phyloP scores from a whole-genome alignment of 1,140 invertebrate species.

The Drosophila parabipectinata region DNA sequence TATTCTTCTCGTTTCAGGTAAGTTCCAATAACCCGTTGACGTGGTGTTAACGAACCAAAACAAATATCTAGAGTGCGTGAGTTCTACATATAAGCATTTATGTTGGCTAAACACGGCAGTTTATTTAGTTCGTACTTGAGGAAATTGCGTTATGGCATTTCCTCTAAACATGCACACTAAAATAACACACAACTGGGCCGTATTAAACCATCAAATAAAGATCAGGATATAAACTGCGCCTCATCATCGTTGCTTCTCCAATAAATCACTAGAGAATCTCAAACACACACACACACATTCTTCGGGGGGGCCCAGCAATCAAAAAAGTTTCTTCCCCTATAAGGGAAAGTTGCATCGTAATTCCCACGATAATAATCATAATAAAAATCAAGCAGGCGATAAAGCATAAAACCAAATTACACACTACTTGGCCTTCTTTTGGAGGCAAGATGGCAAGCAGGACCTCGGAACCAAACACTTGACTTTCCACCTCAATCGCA shows the following conservation, averaged over 20 bases:
- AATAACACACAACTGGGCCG: conserved; percentile 3
- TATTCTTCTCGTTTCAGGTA: conserved; percentile 60
- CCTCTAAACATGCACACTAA: conserved; percentile 10
- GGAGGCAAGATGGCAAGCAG: neutral
- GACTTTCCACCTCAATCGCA: conserved; percentile 46
- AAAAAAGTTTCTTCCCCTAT: conserved; percentile 9
- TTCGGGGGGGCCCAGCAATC: conserved; percentile 5
- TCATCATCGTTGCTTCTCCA: conserved; percentile 34
- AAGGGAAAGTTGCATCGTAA: conserved; percentile 68
- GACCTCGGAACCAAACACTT: conserved; percentile 54
- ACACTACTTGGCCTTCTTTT: conserved; percentile 51
- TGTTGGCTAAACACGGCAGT: conserved; percentile 8
- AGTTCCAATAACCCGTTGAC: conserved; percentile 37
- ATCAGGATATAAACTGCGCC: conserved; percentile 25
- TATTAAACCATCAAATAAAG: conserved; percentile 35
- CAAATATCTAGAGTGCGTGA: conserved; percentile 47
- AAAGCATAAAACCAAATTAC: conserved; percentile 82
- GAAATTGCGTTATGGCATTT: conserved; percentile 1
- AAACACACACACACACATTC: conserved; percentile 10
- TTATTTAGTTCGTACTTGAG: neutral
- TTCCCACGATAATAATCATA: conserved; percentile 81
- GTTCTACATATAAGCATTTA: conserved; percentile 49
- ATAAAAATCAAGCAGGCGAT: conserved; percentile 82
- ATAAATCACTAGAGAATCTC: conserved; percentile 59
- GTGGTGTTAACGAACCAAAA: conserved; percentile 5